Conservation (phyloP, 2,113 vertebrate genomes). For the Oncorhynchus masou region DNA sequence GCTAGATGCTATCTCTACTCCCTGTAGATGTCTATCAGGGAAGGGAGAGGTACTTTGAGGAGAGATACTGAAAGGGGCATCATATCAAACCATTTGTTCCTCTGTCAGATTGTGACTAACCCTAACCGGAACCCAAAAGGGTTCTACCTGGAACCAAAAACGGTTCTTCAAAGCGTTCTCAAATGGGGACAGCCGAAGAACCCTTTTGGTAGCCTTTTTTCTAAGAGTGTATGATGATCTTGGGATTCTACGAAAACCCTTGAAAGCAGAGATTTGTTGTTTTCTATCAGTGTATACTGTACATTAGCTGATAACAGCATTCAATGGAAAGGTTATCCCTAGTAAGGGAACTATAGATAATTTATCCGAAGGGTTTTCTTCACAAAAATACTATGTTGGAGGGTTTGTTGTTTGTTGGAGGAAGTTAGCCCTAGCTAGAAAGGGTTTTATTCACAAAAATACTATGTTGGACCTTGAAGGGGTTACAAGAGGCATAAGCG, state of each 20-base stretch:
- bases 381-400: not conserved
- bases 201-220: no score
- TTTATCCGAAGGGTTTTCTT: no score
- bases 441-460: no score
- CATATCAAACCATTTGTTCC: slow-evolving; percentile 32
- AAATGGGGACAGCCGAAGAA: no score
- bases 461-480: not conserved
- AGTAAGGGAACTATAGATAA: not conserved
- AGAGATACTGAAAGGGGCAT: slow-evolving; percentile 15
- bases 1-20: slow-evolving; percentile 29
- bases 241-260: no score
- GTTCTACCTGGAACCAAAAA: no score
- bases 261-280: not conserved
- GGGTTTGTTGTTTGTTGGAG: no score
- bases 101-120: slow-evolving; percentile 15
- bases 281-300: not conserved
- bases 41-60: not conserved
- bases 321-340: not conserved
- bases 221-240: no score
- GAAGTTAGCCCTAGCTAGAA: not conserved
- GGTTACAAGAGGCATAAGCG: not conserved
- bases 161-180: no score
- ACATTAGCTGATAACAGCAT: not conserved
- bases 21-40: slow-evolving; percentile 2
- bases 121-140: no score